Evolutionary conservation across 2,113 vertebrate genomes (phyloP).

Genomic region (Neomonachus schauinslandi): DNA sequence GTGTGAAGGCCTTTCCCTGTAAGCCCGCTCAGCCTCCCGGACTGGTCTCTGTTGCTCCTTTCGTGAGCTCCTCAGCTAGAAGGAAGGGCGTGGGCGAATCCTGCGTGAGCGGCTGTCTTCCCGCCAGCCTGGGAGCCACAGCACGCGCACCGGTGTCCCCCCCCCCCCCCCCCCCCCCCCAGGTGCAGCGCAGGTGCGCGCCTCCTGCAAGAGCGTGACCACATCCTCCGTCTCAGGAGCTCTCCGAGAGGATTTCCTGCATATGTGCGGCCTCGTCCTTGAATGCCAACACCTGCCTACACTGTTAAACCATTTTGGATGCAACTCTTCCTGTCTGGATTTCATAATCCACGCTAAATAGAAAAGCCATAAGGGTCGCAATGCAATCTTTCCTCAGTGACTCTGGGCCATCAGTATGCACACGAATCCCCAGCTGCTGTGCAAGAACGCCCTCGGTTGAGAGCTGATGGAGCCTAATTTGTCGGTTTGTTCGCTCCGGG

Average conservation of each 20-base stretch:
- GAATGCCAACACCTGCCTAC: background rate
- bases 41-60: background rate
- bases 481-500: background rate
- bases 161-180: background rate
- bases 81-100: background rate
- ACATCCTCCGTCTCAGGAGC: accelerated
- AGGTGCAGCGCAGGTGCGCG: background rate
- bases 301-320: background rate
- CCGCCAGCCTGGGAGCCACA: background rate
- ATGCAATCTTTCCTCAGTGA: background rate
- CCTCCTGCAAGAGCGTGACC: background rate
- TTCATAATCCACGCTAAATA: background rate
- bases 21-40: background rate
- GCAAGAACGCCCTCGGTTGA: background rate
- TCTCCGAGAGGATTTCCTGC: background rate
- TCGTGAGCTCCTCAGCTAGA: background rate
- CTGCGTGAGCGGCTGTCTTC: background rate
- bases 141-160: accelerated
- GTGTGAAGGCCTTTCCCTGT: background rate
- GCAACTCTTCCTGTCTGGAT: background rate
- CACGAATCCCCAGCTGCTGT: background rate
- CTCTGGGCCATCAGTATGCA: background rate
- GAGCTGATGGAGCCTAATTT: too few species aligned
- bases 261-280: background rate
- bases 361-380: background rate